phyloP scores from a whole-genome alignment of 2,113 vertebrate genomes.

The Hymenochirus boettgeri region DNA sequence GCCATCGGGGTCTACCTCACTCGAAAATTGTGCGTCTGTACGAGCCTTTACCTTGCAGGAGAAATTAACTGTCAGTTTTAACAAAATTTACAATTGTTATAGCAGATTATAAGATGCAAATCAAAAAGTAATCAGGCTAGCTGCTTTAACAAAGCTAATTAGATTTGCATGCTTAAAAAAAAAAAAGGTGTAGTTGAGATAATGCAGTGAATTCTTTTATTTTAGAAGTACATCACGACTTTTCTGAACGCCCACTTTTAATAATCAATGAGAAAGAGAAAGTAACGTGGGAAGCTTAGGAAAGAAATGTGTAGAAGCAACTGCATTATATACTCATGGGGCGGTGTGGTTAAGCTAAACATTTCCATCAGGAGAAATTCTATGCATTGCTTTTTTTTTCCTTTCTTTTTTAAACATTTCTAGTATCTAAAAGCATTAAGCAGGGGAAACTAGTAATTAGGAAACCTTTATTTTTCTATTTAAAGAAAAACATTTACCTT shows the following conservation, averaged over 20 bases:
- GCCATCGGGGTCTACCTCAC: too few relatives aligned
- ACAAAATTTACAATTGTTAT: conserved; percentile 1
- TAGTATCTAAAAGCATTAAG: neutral
- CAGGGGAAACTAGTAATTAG: conserved; percentile 11
- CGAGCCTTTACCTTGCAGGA: neutral
- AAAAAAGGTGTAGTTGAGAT: neutral
- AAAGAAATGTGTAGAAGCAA: conserved; percentile 21
- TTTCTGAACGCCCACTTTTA: conserved; percentile 34
- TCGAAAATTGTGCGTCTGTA: neutral
- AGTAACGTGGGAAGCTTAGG: conserved; percentile 16
- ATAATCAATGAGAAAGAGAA: conserved; percentile 32
- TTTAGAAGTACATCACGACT: conserved; percentile 12
- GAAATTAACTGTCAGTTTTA: neutral
- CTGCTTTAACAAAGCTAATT: neutral
- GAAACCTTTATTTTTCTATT: neutral
- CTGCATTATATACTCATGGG: conserved; percentile 20
- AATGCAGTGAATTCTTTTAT: conserved; percentile 18
- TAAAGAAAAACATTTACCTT: conserved; percentile 17
- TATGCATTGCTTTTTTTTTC: conserved; percentile 6
- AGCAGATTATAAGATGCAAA: conserved; percentile 1
- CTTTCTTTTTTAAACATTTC: neutral
- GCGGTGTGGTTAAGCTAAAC: conserved; percentile 7
- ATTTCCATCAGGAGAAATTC: conserved; percentile 21
- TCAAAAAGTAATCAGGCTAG: conserved; percentile 1
- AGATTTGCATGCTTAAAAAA: conserved; percentile 7